phyloP scores from a whole-genome alignment of 2,888 invertebrate genomes.

The Cataglyphis cursor region DNA sequence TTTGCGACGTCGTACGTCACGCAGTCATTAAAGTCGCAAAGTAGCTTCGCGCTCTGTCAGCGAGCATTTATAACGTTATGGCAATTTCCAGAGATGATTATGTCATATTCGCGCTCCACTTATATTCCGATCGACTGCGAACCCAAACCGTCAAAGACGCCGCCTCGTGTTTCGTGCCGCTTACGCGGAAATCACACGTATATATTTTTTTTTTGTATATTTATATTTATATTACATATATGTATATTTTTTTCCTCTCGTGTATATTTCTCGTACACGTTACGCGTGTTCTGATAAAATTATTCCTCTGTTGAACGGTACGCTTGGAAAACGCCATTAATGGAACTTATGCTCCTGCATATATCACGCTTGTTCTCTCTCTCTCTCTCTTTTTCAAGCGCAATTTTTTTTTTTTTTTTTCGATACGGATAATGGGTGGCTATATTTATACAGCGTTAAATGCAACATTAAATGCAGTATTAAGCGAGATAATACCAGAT shows the following conservation, averaged over 20 bases:
- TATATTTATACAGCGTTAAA: neutral
- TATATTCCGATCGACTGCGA: neutral
- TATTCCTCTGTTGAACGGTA: neutral
- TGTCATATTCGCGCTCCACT: slow-evolving; percentile 21
- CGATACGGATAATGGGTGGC: neutral
- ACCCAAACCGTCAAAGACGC: neutral
- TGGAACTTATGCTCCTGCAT: neutral
- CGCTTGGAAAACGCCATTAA: neutral
- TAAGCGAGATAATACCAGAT: neutral
- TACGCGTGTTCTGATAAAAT: neutral
- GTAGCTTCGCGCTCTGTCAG: neutral
- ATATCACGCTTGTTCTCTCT: neutral
- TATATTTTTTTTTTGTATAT: neutral
- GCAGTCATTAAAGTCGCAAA: slow-evolving; percentile 23
- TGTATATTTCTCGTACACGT: neutral
- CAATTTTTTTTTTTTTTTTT: neutral
- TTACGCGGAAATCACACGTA: neutral
- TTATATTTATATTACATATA: neutral
- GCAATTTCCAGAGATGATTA: neutral
- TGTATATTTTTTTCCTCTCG: too few relatives aligned
- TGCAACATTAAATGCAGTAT: neutral
- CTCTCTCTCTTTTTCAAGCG: neutral
- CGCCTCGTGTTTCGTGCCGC: too few relatives aligned
- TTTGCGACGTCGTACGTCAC: neutral
- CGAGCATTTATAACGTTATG: neutral